Conservation (phyloP, 2,888 invertebrate species). For the Dendrolimus houi region DNA sequence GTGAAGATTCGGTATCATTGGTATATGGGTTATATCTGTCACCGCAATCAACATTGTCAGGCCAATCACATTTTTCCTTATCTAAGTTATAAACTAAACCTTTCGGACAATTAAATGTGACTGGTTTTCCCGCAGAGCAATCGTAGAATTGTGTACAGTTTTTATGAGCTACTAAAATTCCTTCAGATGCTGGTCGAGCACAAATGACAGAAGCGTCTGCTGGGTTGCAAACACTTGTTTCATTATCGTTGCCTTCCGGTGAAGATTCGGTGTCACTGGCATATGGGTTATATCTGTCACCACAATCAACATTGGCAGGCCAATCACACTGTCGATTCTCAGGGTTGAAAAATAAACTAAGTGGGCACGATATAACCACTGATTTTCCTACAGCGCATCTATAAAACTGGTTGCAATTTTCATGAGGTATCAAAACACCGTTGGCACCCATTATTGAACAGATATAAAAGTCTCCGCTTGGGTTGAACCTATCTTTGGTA, state of each 20-base stretch:
- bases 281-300: conserved; percentile 6
- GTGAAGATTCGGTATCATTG: too few species aligned
- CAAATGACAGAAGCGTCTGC: too few species aligned
- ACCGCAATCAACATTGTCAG: too few species aligned
- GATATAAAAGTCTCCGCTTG: conserved; percentile 1
- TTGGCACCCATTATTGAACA: neutral
- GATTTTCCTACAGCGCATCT: conserved; percentile 7
- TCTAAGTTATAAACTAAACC: too few species aligned
- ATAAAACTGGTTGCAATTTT: conserved; percentile 7
- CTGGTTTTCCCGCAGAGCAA: too few species aligned
- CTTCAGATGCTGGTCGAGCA: too few species aligned
- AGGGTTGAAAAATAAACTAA: conserved; percentile 2
- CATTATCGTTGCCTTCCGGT: neutral
- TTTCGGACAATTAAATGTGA: too few species aligned
- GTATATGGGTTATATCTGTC: too few species aligned
- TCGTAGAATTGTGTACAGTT: too few species aligned
- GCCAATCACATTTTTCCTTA: too few species aligned
- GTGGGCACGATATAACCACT: conserved; percentile 2
- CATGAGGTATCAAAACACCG: conserved; percentile 1
- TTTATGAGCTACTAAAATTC: too few species aligned
- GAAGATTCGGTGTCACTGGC: neutral
- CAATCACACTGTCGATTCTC: conserved; percentile 4
- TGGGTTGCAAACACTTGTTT: too few species aligned
- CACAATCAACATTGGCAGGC: conserved; percentile 9
- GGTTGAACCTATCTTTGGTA: neutral